Conservation (phyloP, 1,140 invertebrate species). For the Eufriesea mexicana region DNA sequence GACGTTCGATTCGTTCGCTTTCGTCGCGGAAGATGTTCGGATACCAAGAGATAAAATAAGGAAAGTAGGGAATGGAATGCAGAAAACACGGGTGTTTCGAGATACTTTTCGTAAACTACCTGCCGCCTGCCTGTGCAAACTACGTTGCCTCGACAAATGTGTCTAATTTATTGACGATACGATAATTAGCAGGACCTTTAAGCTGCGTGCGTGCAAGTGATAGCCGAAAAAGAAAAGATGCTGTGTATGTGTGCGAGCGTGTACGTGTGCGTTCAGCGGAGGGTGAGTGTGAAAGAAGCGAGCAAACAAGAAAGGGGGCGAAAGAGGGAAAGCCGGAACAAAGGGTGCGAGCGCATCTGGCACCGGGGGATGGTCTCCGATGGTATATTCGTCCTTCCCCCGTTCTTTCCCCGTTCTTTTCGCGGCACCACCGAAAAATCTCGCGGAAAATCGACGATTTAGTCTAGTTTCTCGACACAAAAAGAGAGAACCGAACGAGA, state of each 20-base stretch:
- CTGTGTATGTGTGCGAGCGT: conserved; percentile 15
- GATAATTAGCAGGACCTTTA: conserved; percentile 60
- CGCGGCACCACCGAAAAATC: not conserved
- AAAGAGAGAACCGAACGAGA: too few relatives aligned
- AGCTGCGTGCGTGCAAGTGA: conserved; percentile 47
- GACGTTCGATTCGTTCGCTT: conserved; percentile 32
- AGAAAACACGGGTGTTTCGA: conserved; percentile 33
- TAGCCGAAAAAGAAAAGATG: conserved; percentile 11
- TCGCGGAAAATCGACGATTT: not conserved
- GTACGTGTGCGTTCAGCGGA: not conserved
- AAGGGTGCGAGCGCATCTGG: conserved; percentile 20
- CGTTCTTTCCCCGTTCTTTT: not conserved
- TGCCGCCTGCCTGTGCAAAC: conserved; percentile 67
- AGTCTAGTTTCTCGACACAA: not conserved
- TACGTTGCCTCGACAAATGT: conserved; percentile 71
- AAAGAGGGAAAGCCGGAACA: not conserved
- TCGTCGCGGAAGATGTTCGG: conserved; percentile 11
- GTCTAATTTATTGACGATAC: conserved; percentile 73
- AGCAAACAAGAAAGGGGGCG: not conserved
- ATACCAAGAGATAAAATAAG: not conserved
- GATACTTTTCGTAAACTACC: conserved; percentile 60
- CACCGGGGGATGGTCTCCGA: conserved; percentile 20
- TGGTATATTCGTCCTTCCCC: not conserved
- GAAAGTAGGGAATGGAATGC: not conserved
- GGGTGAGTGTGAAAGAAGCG: conserved; percentile 18